Evolutionary conservation across 1,140 invertebrate species (phyloP).

Genomic region (Dendrolimus kikuchii): DNA sequence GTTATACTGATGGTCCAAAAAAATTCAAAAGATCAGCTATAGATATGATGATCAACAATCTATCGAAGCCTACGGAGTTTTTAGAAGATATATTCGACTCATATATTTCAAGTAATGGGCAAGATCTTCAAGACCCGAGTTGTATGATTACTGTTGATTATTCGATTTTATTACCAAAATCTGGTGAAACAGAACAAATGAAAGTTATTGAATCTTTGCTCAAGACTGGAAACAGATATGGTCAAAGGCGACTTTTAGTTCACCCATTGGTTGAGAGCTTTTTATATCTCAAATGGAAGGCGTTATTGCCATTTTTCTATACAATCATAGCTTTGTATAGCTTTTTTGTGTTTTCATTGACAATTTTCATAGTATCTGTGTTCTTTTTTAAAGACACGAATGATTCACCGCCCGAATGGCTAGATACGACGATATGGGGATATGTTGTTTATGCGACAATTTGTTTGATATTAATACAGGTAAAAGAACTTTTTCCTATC

Average conservation of each 20-base stretch:
- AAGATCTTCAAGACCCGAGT: constrained; percentile 57
- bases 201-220: constrained; percentile 69
- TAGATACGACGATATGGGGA: constrained; percentile 37
- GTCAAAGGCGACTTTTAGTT: constrained; percentile 63
- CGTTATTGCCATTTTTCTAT: constrained; percentile 66
- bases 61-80: constrained; percentile 66
- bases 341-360: constrained; percentile 59
- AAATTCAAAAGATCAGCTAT: constrained; percentile 54
- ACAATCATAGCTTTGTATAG: constrained; percentile 66
- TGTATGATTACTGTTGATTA: constrained; percentile 69
- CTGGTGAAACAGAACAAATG: constrained; percentile 61
- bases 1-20: constrained; percentile 71
- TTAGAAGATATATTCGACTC: constrained; percentile 67
- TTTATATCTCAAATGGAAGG: constrained; percentile 72
- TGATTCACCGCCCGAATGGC: constrained; percentile 25
- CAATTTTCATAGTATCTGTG: constrained; percentile 50
- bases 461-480: constrained; percentile 50
- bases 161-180: constrained; percentile 56
- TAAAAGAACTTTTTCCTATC: constrained; percentile 16
- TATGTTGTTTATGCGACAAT: constrained; percentile 45
- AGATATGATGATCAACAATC: constrained; percentile 65
- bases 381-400: constrained; percentile 54
- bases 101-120: constrained; percentile 56
- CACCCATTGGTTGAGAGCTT: constrained; percentile 73
- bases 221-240: constrained; percentile 61